Evolutionary conservation across 2,797 vertebrate species (phyloP).

Genomic region (Propithecus deckenii): DNA sequence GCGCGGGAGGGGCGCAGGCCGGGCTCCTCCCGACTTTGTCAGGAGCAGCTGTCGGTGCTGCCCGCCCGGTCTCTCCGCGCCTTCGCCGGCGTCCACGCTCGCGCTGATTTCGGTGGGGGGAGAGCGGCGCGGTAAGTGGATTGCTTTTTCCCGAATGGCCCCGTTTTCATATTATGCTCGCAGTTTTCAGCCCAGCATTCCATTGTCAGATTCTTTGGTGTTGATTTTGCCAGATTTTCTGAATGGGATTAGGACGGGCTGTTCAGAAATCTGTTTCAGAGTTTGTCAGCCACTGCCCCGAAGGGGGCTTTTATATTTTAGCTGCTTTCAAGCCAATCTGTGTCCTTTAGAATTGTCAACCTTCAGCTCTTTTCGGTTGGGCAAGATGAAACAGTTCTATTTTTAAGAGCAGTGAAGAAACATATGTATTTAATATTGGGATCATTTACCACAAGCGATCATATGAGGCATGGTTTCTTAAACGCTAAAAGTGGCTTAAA

Average conservation of each 20-base stretch:
- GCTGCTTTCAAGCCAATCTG: neutral
- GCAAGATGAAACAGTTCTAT: constrained; percentile 33
- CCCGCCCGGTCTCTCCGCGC: neutral
- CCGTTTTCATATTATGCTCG: neutral
- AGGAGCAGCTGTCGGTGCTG: constrained; percentile 3
- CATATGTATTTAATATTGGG: constrained; percentile 61
- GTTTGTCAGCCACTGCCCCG: constrained; percentile 17
- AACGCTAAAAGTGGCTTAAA: constrained; percentile 53
- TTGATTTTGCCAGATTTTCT: constrained; percentile 68
- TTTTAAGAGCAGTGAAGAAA: constrained; percentile 42
- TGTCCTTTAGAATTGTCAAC: constrained; percentile 31
- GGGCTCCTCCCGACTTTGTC: neutral
- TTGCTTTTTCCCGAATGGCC: constrained; percentile 3
- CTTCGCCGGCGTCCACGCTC: neutral
- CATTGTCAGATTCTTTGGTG: constrained; percentile 56
- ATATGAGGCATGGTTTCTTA: constrained; percentile 17
- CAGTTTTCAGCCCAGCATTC: constrained; percentile 35
- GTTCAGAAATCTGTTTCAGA: constrained; percentile 58
- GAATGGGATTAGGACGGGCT: constrained; percentile 69
- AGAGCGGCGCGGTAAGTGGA: neutral
- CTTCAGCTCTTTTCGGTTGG: constrained; percentile 10
- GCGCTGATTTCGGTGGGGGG: neutral
- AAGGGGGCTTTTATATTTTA: constrained; percentile 10
- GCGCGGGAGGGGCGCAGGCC: neutral
- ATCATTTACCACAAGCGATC: constrained; percentile 40